Evolutionary conservation across 2,888 invertebrate species (phyloP).

Genomic region (Napeogenes inachia): DNA sequence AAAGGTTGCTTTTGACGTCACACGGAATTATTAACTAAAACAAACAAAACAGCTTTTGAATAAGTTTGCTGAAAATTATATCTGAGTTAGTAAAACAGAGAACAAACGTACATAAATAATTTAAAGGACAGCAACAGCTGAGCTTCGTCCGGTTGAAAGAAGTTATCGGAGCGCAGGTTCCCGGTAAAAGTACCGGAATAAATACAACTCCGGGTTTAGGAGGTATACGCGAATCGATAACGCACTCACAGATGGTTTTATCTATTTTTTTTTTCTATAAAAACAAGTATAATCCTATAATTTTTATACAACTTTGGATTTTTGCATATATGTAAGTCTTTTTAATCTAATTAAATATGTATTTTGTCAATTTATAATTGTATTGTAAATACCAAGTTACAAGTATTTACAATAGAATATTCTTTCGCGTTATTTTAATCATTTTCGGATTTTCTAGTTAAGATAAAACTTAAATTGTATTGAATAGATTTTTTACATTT

Average conservation of each 20-base stretch:
- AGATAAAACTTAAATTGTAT: too few relatives aligned
- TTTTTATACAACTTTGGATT: too few relatives aligned
- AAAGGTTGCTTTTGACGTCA: too few relatives aligned
- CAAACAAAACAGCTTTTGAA: neutral
- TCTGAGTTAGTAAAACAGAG: neutral
- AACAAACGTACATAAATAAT: slow-evolving; percentile 5
- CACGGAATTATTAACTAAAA: neutral
- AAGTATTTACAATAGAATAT: too few relatives aligned
- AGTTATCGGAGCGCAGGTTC: slow-evolving; percentile 46
- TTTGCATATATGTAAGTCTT: too few relatives aligned
- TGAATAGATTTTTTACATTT: too few relatives aligned
- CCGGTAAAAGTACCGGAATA: slow-evolving; percentile 68
- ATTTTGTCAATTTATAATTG: too few relatives aligned
- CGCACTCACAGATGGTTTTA: neutral
- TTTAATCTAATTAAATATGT: too few relatives aligned
- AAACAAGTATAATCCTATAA: too few relatives aligned
- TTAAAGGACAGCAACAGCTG: slow-evolving; percentile 10
- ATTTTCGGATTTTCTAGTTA: too few relatives aligned
- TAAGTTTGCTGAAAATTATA: slow-evolving; percentile 1
- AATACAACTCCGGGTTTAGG: slow-evolving; percentile 56
- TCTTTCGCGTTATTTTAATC: too few relatives aligned
- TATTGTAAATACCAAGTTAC: too few relatives aligned
- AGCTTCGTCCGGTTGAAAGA: slow-evolving; percentile 36
- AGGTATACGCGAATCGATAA: slow-evolving; percentile 40
- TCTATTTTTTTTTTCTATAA: neutral